Conservation (phyloP, 2,888 invertebrate species). For the Hypomecis punctinalis region DNA sequence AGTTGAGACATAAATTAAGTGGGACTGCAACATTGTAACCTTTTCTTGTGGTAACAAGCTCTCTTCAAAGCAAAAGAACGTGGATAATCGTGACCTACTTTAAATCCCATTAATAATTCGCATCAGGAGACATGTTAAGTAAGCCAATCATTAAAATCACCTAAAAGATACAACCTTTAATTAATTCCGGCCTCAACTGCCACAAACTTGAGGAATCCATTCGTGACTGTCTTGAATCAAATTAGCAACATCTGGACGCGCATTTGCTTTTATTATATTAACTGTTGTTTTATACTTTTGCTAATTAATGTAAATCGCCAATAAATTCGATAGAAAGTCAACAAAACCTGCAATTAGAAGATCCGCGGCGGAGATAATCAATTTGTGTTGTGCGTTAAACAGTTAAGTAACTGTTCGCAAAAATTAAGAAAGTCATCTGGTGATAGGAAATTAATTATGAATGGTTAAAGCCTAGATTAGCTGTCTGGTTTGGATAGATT, state of each 20-base stretch:
- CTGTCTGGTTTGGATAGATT: slow-evolving; percentile 27
- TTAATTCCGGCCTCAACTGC: not conserved
- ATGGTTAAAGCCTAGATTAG: slow-evolving; percentile 26
- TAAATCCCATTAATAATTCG: no score
- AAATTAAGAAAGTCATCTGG: slow-evolving; percentile 33
- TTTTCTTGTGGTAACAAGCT: not conserved
- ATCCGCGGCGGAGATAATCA: slow-evolving; percentile 28
- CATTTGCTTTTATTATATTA: slow-evolving; percentile 16
- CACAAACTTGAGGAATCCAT: not conserved
- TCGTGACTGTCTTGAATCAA: not conserved
- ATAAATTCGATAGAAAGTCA: slow-evolving; percentile 32
- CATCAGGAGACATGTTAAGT: not conserved
- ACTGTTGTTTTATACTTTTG: slow-evolving; percentile 26
- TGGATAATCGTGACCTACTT: no score
- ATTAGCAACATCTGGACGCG: not conserved
- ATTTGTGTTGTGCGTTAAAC: slow-evolving; percentile 22
- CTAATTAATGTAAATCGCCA: slow-evolving; percentile 27
- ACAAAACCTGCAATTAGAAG: slow-evolving; percentile 27
- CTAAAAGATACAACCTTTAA: not conserved
- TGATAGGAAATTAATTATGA: slow-evolving; percentile 30
- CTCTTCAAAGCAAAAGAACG: no score
- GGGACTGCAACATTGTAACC: not conserved
- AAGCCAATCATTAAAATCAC: not conserved
- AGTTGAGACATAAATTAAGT: not conserved
- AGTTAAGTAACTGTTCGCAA: slow-evolving; percentile 41